Conservation (phyloP, 2,888 invertebrate genomes). For the Asteroscopus sphinx region DNA sequence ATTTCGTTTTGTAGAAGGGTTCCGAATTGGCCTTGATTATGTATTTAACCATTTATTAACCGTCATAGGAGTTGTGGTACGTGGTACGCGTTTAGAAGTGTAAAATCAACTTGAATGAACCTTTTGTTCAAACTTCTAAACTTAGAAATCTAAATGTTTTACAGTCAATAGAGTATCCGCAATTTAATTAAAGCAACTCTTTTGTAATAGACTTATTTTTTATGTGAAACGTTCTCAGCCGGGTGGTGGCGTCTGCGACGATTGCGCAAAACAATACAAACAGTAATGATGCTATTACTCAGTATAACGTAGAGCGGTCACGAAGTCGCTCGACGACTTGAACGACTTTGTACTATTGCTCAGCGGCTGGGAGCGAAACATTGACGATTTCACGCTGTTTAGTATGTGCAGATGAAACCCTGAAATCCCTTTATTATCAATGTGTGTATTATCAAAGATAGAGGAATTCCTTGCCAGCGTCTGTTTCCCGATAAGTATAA, state of each 20-base stretch:
- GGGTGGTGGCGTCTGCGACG: conserved; percentile 34
- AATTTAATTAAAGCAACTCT: conserved; percentile 23
- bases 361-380: conserved; percentile 23
- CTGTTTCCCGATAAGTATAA: too few relatives aligned
- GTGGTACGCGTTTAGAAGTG: background rate
- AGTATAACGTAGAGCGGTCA: conserved; percentile 35
- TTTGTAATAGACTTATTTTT: conserved; percentile 27
- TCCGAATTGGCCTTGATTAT: too few relatives aligned
- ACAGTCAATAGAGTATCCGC: conserved; percentile 12
- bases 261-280: conserved; percentile 40
- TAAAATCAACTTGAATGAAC: background rate
- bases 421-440: conserved; percentile 8
- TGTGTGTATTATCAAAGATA: background rate
- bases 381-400: conserved; percentile 6
- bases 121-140: background rate
- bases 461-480: too few relatives aligned
- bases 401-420: conserved; percentile 11
- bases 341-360: conserved; percentile 35
- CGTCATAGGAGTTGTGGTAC: too few relatives aligned
- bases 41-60: too few relatives aligned
- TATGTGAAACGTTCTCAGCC: conserved; percentile 28
- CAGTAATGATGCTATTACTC: conserved; percentile 40
- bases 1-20: background rate
- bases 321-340: conserved; percentile 46
- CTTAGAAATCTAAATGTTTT: conserved; percentile 6